These are phyloP conservation scores for Pachyrhynchus sulphureomaculatus DNA, from an alignment of 1,140 invertebrate genomes.

Conservation along the genomic window DNA sequence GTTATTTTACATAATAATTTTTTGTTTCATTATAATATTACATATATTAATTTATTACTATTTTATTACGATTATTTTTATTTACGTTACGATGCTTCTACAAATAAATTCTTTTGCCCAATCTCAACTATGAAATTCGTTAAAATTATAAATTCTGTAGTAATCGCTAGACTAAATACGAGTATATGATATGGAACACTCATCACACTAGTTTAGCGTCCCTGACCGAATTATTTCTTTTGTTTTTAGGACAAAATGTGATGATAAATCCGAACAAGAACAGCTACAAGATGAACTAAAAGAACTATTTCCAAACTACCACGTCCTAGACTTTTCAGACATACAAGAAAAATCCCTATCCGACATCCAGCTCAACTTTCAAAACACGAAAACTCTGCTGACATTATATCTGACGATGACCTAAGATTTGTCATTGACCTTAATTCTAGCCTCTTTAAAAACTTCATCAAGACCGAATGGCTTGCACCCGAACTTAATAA, in stretches of 20 bases:
- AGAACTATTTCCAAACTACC: slow-evolving; percentile 75
- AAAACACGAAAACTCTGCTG: slow-evolving; percentile 37
- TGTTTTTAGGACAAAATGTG: slow-evolving; percentile 57
- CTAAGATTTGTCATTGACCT: slow-evolving; percentile 59
- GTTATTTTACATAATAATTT: too few relatives aligned
- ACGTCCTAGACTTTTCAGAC: slow-evolving; percentile 68
- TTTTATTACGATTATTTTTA: too few relatives aligned
- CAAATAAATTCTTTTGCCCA: too few relatives aligned
- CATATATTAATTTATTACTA: too few relatives aligned
- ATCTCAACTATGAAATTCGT: too few relatives aligned
- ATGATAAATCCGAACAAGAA: slow-evolving; percentile 73
- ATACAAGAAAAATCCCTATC: slow-evolving; percentile 45
- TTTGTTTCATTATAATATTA: too few relatives aligned
- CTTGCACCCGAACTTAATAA: slow-evolving; percentile 45
- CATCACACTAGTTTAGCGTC: too few relatives aligned
- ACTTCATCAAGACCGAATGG: slow-evolving; percentile 62
- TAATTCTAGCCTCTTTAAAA: slow-evolving; percentile 61
- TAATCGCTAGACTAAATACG: too few relatives aligned
- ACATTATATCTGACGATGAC: slow-evolving; percentile 59
- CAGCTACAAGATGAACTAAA: slow-evolving; percentile 68
- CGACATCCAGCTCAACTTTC: slow-evolving; percentile 27
- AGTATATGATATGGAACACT: too few relatives aligned
- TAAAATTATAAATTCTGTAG: too few relatives aligned
- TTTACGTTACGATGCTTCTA: too few relatives aligned
- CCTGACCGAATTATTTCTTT: too few relatives aligned